These are phyloP conservation scores for Brachyhypopomus occidentalis DNA, from an alignment of 2,113 vertebrate genomes.

Conservation along the genomic window DNA sequence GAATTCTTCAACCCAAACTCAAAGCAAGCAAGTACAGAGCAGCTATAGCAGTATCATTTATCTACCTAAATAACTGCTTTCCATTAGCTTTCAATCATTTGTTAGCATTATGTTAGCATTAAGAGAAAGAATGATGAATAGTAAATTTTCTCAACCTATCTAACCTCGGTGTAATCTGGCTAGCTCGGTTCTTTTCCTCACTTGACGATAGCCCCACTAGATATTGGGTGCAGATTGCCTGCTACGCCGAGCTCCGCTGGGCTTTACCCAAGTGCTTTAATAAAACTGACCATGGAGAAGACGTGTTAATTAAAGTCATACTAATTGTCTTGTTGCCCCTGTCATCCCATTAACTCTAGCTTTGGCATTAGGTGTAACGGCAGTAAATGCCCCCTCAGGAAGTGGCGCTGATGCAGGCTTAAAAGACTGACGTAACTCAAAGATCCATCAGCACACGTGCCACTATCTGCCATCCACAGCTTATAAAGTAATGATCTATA, in stretches of 20 bases:
- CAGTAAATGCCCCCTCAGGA: slow-evolving; percentile 36
- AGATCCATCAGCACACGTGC: slow-evolving; percentile 6
- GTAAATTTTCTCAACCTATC: no score
- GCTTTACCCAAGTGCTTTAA: slow-evolving; percentile 50
- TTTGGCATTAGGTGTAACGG: neutral
- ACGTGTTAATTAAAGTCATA: slow-evolving; percentile 55
- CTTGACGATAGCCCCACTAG: neutral
- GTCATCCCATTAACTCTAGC: slow-evolving; percentile 39
- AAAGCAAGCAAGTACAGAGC: neutral
- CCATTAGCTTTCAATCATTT: neutral
- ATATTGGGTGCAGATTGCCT: slow-evolving; percentile 34
- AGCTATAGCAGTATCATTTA: neutral
- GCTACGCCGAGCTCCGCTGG: slow-evolving; percentile 16
- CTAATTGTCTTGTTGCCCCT: slow-evolving; percentile 54
- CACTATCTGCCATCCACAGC: neutral
- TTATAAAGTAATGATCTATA: slow-evolving; percentile 37
- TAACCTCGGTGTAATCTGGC: neutral
- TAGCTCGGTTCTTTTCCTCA: neutral
- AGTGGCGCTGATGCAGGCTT: slow-evolving; percentile 1
- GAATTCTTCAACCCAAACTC: neutral
- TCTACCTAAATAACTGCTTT: neutral
- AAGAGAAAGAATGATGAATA: neutral
- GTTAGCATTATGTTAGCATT: neutral
- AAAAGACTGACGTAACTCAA: slow-evolving; percentile 4
- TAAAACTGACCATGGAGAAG: slow-evolving; percentile 52